These are phyloP conservation scores for Pristiophorus japonicus DNA, from an alignment of 2,113 vertebrate genomes.

Conservation along the genomic window DNA sequence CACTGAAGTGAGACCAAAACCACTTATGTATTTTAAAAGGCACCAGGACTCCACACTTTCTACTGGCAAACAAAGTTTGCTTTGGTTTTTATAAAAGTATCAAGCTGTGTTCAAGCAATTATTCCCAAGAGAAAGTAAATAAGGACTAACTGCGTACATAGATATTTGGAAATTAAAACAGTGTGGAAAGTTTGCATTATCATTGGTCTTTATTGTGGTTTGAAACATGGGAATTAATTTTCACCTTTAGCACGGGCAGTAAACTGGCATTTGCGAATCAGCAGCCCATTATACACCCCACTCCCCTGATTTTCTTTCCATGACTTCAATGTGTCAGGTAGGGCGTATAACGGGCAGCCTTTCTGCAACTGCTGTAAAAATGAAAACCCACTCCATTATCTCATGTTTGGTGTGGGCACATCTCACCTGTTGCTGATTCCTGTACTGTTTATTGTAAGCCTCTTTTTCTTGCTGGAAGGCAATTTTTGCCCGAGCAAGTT, in stretches of 20 bases:
- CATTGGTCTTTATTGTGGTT: neutral
- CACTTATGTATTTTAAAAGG: neutral
- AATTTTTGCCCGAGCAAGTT: slow-evolving; percentile 46
- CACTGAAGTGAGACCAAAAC: neutral
- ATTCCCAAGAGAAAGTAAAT: neutral
- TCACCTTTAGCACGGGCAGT: neutral
- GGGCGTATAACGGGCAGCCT: neutral
- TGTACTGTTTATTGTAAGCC: slow-evolving; percentile 48
- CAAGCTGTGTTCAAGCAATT: neutral
- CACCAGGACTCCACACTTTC: neutral
- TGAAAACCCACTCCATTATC: neutral
- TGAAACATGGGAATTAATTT: neutral
- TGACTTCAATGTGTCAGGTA: neutral
- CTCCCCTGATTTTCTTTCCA: neutral
- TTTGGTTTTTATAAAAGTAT: neutral
- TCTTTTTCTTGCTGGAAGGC: slow-evolving; percentile 55
- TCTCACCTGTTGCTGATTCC: slow-evolving; percentile 56
- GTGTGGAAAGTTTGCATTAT: neutral
- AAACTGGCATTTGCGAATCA: neutral
- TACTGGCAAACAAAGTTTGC: neutral
- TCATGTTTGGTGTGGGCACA: neutral
- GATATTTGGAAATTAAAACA: neutral
- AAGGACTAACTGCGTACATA: neutral
- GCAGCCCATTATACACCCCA: neutral
- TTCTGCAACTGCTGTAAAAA: neutral